Evolutionary conservation across 1,140 invertebrate species (phyloP), one percentile per base, ranked within the genome.

Genomic region (Kradibia gibbosae): DNA sequence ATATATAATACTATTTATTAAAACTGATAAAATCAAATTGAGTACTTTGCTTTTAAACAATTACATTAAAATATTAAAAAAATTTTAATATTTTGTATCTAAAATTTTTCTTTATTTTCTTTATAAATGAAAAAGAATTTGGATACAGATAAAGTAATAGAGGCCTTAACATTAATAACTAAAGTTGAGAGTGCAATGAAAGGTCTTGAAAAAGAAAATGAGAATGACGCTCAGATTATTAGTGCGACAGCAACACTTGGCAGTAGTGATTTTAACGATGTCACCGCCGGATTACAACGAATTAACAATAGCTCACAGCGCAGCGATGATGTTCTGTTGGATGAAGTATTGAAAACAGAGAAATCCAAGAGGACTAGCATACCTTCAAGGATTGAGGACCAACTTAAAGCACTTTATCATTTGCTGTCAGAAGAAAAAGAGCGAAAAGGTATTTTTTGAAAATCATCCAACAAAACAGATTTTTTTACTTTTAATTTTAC

Each of bases 171-270:
- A n/a, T 73, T 86, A 50, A 85, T 86, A 73, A 84, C 79, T 13
- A 84, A 85, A 83, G 79, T 84, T 48, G 86, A 86, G 60, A 80
- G 31, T 71, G 72, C 76, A 0, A 79, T 86, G 70, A 84, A 85
- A 72, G 72, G 55, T 48, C 17, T 83, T 1, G 83, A 85, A 17
- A 78, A 77, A 70, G 57, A 48, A 17, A 62, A 31, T 3, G 70
- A 78, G 1, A 31, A n/a, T 3, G 31, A 73, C 3, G 17, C n/a
- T 42, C 42, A 42, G 48, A 50, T 31, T n/a, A 28, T 55, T 17
- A 60, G 45, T 3, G 28, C 5, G 11, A 31, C 42, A 15, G 7
- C 48, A 17, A 78, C 74, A 10, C 45, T 76, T 1, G 36, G 11
- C 1, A 8, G n/a, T 53, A 22, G 17, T n/a, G 57, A 75, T 48